A percentile compares a stretch with the other conserved stretches of the same genome.
Conservation (phyloP, 2,797 vertebrate species). For the Muraenolepis orangiensis region DNA sequence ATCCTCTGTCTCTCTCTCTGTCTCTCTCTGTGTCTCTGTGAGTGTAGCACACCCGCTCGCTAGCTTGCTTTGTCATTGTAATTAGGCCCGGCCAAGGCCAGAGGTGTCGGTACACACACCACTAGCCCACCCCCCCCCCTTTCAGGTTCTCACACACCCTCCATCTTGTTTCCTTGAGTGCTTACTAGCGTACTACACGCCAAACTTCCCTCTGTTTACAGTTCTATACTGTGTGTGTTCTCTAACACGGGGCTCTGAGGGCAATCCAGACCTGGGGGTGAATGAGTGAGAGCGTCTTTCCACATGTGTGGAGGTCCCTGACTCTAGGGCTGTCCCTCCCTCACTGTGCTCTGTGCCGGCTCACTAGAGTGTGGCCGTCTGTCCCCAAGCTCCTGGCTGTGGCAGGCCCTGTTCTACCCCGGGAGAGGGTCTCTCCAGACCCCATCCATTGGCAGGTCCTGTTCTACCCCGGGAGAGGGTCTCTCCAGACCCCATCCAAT, state of each 20-base stretch:
- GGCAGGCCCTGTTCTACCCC: background rate
- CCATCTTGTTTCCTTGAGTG: slow-evolving; percentile 11
- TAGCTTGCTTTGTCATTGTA: slow-evolving; percentile 74
- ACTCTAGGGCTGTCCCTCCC: too few species aligned
- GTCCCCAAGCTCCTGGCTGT: background rate
- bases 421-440: background rate
- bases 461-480: background rate
- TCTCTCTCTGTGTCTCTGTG: slow-evolving; percentile 22
- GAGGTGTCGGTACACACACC: slow-evolving; percentile 55
- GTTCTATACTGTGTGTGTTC: background rate
- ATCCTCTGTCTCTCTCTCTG: background rate
- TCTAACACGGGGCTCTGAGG: background rate
- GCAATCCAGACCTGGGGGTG: background rate
- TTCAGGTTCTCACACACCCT: slow-evolving; percentile 14
- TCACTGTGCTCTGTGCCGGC: too few species aligned
- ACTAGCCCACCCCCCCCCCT: slow-evolving; percentile 11
- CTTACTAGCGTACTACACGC: background rate
- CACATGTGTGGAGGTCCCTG: background rate
- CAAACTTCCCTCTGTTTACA: background rate
- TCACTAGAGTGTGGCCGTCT: background rate
- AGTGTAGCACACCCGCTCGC: slow-evolving; percentile 40
- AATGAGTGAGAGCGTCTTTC: background rate
- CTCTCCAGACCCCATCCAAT: background rate
- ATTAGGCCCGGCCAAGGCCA: slow-evolving; percentile 63
- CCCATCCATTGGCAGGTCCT: background rate